Conservation (phyloP, 1,140 invertebrate genomes). For the Aphelinus atriplicis region DNA sequence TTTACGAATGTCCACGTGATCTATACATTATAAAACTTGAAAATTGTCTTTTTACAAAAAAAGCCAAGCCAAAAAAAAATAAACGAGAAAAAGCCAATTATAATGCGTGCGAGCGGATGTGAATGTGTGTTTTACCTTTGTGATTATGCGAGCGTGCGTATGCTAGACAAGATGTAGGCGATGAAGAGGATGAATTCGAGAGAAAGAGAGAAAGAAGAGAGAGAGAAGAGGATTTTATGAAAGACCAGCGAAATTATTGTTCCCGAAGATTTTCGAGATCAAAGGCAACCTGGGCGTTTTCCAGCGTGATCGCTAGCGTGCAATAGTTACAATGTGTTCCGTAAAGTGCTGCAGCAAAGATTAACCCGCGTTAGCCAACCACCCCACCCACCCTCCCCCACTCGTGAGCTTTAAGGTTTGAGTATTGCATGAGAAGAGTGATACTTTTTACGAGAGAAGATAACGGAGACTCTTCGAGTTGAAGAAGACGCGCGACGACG, state of each 20-base stretch:
- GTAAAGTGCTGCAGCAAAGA: slow-evolving; percentile 10
- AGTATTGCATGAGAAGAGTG: background rate
- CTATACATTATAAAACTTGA: slow-evolving; percentile 35
- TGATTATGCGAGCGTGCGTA: background rate
- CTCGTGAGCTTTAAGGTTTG: background rate
- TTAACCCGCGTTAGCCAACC: too few relatives aligned
- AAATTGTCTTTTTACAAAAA: slow-evolving; percentile 41
- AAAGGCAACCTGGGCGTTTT: slow-evolving; percentile 4
- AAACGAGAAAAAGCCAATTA: background rate
- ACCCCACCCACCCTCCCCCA: too few relatives aligned
- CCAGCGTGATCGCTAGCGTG: slow-evolving; percentile 24
- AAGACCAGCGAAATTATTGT: too few relatives aligned
- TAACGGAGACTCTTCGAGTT: background rate
- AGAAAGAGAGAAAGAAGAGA: background rate
- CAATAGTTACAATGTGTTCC: slow-evolving; percentile 26
- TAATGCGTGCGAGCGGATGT: slow-evolving; percentile 2
- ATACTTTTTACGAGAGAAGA: background rate
- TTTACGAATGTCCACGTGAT: slow-evolving; percentile 8
- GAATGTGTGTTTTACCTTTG: slow-evolving; percentile 2
- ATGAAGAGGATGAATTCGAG: slow-evolving; percentile 7
- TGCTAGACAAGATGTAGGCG: background rate
- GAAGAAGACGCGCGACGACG: background rate
- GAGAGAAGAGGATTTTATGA: slow-evolving; percentile 4
- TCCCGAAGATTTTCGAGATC: too few relatives aligned
- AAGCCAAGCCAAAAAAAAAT: slow-evolving; percentile 41